Conservation (phyloP, 1,140 invertebrate species). For the Drosophila arizonae region DNA sequence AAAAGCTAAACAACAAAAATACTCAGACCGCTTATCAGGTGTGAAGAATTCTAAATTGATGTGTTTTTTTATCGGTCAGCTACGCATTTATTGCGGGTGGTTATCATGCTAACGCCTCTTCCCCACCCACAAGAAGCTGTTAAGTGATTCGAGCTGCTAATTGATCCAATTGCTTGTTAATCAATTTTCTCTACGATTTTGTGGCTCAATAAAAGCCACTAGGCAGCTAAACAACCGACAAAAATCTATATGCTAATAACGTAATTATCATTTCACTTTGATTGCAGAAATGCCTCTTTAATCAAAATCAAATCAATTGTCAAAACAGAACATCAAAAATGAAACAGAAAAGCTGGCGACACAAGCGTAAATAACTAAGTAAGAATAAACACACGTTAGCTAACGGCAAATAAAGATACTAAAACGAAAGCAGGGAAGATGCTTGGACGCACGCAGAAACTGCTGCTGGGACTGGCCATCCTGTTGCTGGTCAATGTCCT, state of each 20-base stretch:
- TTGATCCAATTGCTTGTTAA: slow-evolving; percentile 36
- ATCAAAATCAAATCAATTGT: slow-evolving; percentile 12
- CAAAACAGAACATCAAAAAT: slow-evolving; percentile 47
- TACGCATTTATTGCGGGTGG: slow-evolving; percentile 14
- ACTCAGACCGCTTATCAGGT: slow-evolving; percentile 13
- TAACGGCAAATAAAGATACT: not conserved
- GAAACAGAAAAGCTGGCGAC: slow-evolving; percentile 67
- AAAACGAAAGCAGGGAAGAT: slow-evolving; percentile 39
- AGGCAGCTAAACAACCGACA: not conserved
- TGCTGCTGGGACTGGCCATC: slow-evolving; percentile 90
- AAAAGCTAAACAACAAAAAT: slow-evolving; percentile 1
- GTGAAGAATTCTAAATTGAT: not conserved
- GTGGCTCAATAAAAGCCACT: slow-evolving; percentile 10
- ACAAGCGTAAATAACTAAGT: slow-evolving; percentile 69
- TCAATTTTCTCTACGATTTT: slow-evolving; percentile 32
- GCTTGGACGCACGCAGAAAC: slow-evolving; percentile 85
- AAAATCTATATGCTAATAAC: slow-evolving; percentile 12
- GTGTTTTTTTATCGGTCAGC: slow-evolving; percentile 19
- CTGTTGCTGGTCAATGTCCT: slow-evolving; percentile 92
- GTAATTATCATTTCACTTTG: not conserved
- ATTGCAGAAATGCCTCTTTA: slow-evolving; percentile 15
- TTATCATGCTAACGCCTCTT: slow-evolving; percentile 18
- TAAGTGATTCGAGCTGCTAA: slow-evolving; percentile 34
- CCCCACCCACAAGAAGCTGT: slow-evolving; percentile 4
- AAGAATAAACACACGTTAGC: slow-evolving; percentile 14